Base-by-base conservation (phyloP, 2,113 vertebrate species). In the Otolemur garnettii region DNA sequence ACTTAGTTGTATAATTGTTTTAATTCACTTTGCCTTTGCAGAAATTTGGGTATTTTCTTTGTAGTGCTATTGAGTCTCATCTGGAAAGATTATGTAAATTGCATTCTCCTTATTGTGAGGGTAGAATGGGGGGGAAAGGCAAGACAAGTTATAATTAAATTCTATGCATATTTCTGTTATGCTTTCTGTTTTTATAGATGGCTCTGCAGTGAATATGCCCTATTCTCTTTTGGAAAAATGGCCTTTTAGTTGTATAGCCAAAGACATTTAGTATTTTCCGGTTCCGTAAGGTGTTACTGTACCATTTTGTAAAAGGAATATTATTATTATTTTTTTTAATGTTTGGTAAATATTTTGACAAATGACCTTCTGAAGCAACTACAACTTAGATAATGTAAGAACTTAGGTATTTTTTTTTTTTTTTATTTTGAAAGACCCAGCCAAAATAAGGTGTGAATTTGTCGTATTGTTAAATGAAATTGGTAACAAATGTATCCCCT, bases 171-270 rank as follows among this genome's bases (percentile, higher is more conserved):
- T 88, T 93, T 97, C 90, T 97, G 72, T 96, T 96, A 45, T 3
- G 57, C 90, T 96, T 93, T 95, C 81, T 97, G 66, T 93, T 96
- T 93, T 78, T 93, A 0, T 89, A 50, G 81, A 91, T 97, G 95
- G 62, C 90, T 97, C 60, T 90, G 90, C 96, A 62, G 38, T 93
- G 90, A 94, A 77, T 80, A 79, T 72, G 42, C 93, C 93, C 96
- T 91, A 6, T 93, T 97, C 87, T 97, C 87, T 93, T 35, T 97
- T 96, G 92, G 84, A 93, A 94, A 81, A 96, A 96, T 97, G 97
- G 91, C 91, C 93, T 97, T 96, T 98, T 97, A 97, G 97, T 97
- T 97, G 91, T 94, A 94, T 97, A 98, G 97, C 97, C 97, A 98
- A 98, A 98, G 97, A 98, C 93, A 96, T 90, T 96, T 96, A 96